A percentile compares a stretch with the other conserved stretches of the same genome.
Conservation (phyloP, 2,888 invertebrate genomes). For the Steromphala cineraria region DNA sequence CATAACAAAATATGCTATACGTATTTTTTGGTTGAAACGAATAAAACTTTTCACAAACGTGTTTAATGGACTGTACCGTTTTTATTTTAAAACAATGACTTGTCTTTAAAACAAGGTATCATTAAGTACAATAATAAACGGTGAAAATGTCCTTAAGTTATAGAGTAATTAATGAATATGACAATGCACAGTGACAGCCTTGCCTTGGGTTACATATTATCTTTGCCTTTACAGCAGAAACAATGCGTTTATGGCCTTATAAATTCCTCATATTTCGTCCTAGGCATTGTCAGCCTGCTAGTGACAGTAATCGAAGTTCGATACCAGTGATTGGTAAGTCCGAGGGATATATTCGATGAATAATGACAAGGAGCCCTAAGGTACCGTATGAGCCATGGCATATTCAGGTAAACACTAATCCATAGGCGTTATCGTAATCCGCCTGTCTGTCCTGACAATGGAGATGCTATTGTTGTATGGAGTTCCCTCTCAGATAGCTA, state of each 20-base stretch:
- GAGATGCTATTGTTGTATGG: neutral
- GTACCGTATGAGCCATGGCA: no score
- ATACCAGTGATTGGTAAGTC: neutral
- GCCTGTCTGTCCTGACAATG: neutral
- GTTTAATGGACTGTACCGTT: no score
- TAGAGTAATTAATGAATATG: neutral
- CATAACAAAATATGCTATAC: no score
- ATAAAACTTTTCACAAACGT: no score
- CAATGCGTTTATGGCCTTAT: neutral
- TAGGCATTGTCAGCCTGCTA: neutral
- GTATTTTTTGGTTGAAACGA: no score
- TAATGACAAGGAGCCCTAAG: no score
- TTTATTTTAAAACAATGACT: no score
- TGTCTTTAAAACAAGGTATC: no score
- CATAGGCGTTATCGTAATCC: neutral
- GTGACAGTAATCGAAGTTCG: neutral
- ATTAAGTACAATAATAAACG: no score
- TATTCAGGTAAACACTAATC: neutral
- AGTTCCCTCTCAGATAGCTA: neutral
- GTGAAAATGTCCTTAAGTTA: neutral
- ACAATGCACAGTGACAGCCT: neutral
- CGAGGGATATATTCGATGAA: neutral
- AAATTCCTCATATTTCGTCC: neutral
- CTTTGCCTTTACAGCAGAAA: neutral
- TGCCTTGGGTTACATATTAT: neutral